Percentiles rank a stretch among this genome's conserved stretches.
Conservation (phyloP, 2,888 invertebrate genomes). For the Rambutsinella grinnellia region DNA sequence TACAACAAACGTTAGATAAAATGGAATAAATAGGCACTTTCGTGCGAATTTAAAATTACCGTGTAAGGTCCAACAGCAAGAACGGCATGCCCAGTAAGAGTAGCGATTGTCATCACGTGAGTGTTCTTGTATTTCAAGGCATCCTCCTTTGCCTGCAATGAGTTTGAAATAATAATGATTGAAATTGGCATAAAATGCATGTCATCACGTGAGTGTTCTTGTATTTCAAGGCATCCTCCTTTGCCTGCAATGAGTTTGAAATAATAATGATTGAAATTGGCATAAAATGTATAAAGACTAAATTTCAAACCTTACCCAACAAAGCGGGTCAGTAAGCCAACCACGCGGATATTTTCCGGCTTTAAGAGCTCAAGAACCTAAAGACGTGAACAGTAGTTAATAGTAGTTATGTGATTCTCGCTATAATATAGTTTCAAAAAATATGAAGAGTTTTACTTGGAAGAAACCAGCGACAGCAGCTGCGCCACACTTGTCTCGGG, state of each 20-base stretch:
- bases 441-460: constrained; percentile 73
- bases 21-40: too few relatives aligned
- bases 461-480: constrained; percentile 94
- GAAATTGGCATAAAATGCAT: too few relatives aligned
- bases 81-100: constrained; percentile 88
- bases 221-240: constrained; percentile 78
- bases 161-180: background rate
- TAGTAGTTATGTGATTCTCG: background rate
- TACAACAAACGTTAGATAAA: too few relatives aligned
- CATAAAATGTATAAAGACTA: too few relatives aligned
- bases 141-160: constrained; percentile 75
- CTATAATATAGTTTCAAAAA: constrained; percentile 10
- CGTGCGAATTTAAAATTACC: constrained; percentile 72
- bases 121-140: constrained; percentile 81
- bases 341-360: constrained; percentile 82
- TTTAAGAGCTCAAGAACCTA: constrained; percentile 77
- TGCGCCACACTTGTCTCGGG: constrained; percentile 94
- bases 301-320: constrained; percentile 76
- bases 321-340: constrained; percentile 87
- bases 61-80: constrained; percentile 81
- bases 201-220: constrained; percentile 88
- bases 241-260: too few relatives aligned
- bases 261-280: too few relatives aligned
- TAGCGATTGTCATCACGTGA: constrained; percentile 90
- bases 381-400: background rate